These are phyloP conservation scores for Chesias legatella DNA, from an alignment of 2,888 invertebrate genomes.

Conservation along the genomic window DNA sequence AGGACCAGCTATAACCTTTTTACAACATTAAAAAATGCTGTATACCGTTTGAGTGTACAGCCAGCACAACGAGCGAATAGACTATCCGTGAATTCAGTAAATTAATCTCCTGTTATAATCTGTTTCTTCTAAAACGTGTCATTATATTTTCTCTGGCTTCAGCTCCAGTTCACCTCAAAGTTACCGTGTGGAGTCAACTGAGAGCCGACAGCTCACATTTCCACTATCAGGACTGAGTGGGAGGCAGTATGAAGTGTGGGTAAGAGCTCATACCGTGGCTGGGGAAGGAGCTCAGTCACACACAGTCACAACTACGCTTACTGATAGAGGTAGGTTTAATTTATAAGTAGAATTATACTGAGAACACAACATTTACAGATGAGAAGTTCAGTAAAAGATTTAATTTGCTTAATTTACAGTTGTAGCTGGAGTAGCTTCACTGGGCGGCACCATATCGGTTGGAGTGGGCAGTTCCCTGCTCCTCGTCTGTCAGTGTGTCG, in stretches of 20 bases:
- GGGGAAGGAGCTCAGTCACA: constrained; percentile 74
- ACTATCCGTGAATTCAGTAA: too few relatives aligned
- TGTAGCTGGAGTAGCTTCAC: constrained; percentile 82
- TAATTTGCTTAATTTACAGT: constrained; percentile 53
- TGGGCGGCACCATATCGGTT: constrained; percentile 65
- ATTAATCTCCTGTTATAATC: too few relatives aligned
- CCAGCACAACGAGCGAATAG: too few relatives aligned
- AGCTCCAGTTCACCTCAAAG: constrained; percentile 62
- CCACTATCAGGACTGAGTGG: constrained; percentile 69
- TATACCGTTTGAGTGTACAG: too few relatives aligned
- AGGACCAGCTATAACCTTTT: too few relatives aligned
- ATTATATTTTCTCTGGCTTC: constrained; percentile 30
- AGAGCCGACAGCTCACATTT: constrained; percentile 57
- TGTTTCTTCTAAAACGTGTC: too few relatives aligned
- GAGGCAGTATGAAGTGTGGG: constrained; percentile 81
- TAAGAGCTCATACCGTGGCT: constrained; percentile 81
- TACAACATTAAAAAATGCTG: too few relatives aligned
- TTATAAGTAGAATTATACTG: too few relatives aligned
- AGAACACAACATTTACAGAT: too few relatives aligned
- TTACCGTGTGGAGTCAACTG: constrained; percentile 54
- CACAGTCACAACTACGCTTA: constrained; percentile 20
- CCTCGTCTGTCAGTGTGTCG: constrained; percentile 59
- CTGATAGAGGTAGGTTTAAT: constrained; percentile 53
- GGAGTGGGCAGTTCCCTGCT: constrained; percentile 58
- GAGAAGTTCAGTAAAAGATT: too few relatives aligned